phyloP scores from a whole-genome alignment of 2,888 invertebrate genomes.

The Megastigmus dorsalis region DNA sequence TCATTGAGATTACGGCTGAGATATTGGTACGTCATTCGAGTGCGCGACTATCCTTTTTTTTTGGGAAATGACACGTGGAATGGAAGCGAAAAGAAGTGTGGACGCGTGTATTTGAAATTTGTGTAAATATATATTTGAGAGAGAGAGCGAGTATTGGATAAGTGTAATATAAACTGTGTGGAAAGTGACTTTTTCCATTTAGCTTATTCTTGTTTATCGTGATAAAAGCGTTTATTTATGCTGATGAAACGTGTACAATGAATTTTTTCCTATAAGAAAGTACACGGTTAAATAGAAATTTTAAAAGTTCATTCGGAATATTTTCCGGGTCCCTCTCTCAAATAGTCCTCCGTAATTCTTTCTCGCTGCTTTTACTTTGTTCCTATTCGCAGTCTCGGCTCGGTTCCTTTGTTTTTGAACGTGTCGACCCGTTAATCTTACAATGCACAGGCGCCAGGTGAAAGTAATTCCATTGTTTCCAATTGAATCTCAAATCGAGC shows the following conservation, averaged over 20 bases:
- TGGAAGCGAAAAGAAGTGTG: too few species aligned
- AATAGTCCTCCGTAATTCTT: constrained; percentile 20
- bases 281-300: not conserved
- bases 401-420: not conserved
- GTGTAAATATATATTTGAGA: too few species aligned
- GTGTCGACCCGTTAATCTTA: not conserved
- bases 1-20: constrained; percentile 47
- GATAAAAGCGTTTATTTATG: too few species aligned
- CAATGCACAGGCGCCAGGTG: not conserved
- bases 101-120: too few species aligned
- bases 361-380: not conserved
- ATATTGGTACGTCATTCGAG: constrained; percentile 15
- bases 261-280: constrained; percentile 1
- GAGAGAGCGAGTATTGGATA: too few species aligned
- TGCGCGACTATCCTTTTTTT: too few species aligned
- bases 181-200: too few species aligned
- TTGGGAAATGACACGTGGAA: too few species aligned
- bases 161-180: too few species aligned
- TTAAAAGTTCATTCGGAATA: not conserved
- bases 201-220: too few species aligned
- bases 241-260: too few species aligned
- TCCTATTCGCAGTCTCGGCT: not conserved
- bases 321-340: not conserved
- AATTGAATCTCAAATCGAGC: too few species aligned
- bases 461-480: not conserved